Percentiles rank a stretch among this genome's conserved stretches.
phyloP scores from a whole-genome alignment of 2,888 invertebrate species.

The Eugnorisma glareosa region DNA sequence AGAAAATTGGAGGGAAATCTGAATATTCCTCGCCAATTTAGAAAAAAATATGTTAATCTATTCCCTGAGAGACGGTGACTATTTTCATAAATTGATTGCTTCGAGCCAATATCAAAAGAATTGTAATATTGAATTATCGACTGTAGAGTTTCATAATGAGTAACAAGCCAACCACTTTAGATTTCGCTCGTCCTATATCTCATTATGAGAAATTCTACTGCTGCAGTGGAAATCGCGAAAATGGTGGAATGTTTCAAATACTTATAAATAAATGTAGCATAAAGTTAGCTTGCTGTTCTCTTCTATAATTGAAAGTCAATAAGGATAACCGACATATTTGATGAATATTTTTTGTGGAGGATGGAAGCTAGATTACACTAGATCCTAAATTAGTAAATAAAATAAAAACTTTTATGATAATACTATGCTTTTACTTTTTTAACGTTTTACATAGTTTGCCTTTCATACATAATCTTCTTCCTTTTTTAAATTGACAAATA shows the following conservation, averaged over 20 bases:
- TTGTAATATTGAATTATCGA: conserved; percentile 79
- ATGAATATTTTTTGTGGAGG: too few relatives aligned
- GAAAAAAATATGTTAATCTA: conserved; percentile 87
- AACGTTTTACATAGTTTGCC: too few relatives aligned
- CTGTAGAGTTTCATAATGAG: conserved; percentile 68
- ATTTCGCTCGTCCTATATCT: conserved; percentile 15
- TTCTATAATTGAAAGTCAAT: too few relatives aligned
- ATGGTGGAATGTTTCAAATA: background rate
- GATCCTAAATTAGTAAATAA: too few relatives aligned
- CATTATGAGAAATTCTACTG: background rate
- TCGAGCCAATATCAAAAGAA: conserved; percentile 83
- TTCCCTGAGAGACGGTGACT: conserved; percentile 80
- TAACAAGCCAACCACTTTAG: conserved; percentile 44
- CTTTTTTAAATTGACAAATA: too few relatives aligned
- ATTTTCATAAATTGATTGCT: conserved; percentile 88
- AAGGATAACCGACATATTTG: background rate
- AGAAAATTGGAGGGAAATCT: conserved; percentile 86
- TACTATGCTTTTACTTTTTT: too few relatives aligned
- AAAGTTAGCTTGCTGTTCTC: background rate
- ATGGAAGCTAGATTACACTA: too few relatives aligned
- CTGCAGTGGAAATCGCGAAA: conserved; percentile 9
- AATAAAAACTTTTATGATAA: too few relatives aligned
- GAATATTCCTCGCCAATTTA: conserved; percentile 86
- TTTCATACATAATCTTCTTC: too few relatives aligned
- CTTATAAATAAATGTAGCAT: background rate